Percentiles rank a stretch among this genome's conserved stretches.
phyloP scores from a whole-genome alignment of 1,140 invertebrate genomes.

The Orchesella cincta region DNA sequence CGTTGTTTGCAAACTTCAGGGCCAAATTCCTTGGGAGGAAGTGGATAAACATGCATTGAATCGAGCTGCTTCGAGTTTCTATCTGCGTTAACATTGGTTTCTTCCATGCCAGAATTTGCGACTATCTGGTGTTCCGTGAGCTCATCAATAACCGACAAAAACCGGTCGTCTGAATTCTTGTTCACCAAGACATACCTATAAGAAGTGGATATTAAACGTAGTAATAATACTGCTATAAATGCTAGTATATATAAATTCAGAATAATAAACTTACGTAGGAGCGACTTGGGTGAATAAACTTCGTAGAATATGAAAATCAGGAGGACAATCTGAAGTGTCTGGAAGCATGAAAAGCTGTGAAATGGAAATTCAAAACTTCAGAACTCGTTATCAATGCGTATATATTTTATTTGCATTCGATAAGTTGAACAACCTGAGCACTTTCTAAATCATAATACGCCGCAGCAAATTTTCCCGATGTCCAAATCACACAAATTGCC shows the following conservation, averaged over 20 bases:
- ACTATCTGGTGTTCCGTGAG: constrained; percentile 28
- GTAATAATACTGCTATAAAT: neutral
- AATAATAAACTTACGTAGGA: constrained; percentile 60
- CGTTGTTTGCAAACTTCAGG: constrained; percentile 66
- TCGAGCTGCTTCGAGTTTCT: neutral
- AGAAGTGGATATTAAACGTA: neutral
- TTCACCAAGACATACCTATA: constrained; percentile 38
- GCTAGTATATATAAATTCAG: constrained; percentile 32
- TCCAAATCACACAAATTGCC: constrained; percentile 52
- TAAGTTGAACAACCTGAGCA: constrained; percentile 59
- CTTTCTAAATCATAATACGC: constrained; percentile 70
- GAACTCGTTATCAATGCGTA: constrained; percentile 44
- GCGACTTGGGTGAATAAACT: constrained; percentile 66
- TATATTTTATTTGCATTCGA: constrained; percentile 54
- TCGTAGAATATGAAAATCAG: constrained; percentile 63
- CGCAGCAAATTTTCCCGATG: constrained; percentile 62
- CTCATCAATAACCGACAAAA: constrained; percentile 20
- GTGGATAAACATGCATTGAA: constrained; percentile 58
- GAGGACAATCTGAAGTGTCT: constrained; percentile 64
- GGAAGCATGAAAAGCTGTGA: constrained; percentile 63
- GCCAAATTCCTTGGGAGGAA: constrained; percentile 63
- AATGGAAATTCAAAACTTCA: constrained; percentile 51
- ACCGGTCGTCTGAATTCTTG: constrained; percentile 36
- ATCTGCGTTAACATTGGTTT: no score
- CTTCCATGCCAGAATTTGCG: neutral